phyloP scores from a whole-genome alignment of 2,797 vertebrate species.

The Sylvia borin region DNA sequence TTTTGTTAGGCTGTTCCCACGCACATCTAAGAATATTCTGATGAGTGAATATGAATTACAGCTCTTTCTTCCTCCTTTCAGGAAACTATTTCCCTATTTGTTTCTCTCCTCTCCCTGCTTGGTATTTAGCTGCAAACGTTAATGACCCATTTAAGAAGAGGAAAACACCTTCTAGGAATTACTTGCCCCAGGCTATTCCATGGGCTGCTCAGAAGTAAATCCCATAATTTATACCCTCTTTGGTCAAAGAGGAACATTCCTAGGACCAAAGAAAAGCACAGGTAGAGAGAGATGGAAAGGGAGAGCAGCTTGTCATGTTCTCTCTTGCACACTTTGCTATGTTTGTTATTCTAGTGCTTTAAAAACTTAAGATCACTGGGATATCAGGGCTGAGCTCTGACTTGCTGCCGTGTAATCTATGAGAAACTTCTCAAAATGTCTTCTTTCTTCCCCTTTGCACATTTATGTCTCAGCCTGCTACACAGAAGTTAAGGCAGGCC shows the following conservation, averaged over 20 bases:
- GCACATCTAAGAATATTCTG: conserved; percentile 40
- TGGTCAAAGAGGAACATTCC: neutral
- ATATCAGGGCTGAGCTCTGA: neutral
- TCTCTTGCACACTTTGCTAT: neutral
- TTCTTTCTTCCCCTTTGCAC: neutral
- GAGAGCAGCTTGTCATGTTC: neutral
- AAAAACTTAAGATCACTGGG: neutral
- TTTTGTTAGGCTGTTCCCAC: conserved; percentile 46
- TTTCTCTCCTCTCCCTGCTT: neutral
- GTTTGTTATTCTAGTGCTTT: neutral
- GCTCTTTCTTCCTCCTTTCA: conserved; percentile 36
- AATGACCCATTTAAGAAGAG: neutral
- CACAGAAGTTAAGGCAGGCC: neutral
- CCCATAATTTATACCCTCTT: neutral
- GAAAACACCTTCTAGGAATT: neutral
- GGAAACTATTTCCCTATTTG: conserved; percentile 16
- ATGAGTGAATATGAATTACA: neutral
- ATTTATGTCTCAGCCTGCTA: neutral
- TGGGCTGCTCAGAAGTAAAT: neutral
- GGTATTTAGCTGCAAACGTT: neutral
- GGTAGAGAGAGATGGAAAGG: neutral
- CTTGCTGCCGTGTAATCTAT: neutral
- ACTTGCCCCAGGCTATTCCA: neutral
- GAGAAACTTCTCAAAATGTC: neutral
- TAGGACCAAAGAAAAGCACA: neutral